Conservation (phyloP, 2,888 invertebrate genomes). For the Temnothorax rugatulus region DNA sequence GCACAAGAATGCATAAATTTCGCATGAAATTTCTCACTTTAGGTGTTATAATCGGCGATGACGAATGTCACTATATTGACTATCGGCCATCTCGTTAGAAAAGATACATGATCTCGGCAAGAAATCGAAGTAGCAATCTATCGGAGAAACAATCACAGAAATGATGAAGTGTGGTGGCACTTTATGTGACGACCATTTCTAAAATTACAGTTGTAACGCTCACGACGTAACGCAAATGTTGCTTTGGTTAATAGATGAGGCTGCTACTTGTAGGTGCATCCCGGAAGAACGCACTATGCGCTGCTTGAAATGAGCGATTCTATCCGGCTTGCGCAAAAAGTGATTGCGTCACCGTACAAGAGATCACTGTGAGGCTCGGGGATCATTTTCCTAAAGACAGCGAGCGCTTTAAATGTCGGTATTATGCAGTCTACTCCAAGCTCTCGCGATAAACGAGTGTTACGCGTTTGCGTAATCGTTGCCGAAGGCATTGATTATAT, state of each 20-base stretch:
- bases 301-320: constrained; percentile 42
- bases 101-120: background rate
- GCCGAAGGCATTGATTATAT: constrained; percentile 4
- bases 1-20: constrained; percentile 19
- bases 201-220: background rate
- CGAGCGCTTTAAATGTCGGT: constrained; percentile 17
- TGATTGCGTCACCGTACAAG: constrained; percentile 56
- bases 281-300: constrained; percentile 24
- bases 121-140: background rate
- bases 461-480: background rate
- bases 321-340: constrained; percentile 52
- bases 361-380: constrained; percentile 50
- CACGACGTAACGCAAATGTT: background rate
- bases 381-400: constrained; percentile 23
- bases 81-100: background rate
- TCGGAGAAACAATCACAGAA: background rate
- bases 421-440: background rate
- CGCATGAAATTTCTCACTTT: constrained; percentile 4
- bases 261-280: constrained; percentile 4
- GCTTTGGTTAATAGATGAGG: background rate
- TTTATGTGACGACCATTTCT: background rate
- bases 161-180: background rate
- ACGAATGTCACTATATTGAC: background rate
- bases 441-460: background rate
- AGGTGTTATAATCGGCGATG: constrained; percentile 15